Conservation (phyloP, 2,888 invertebrate species). For the Dolomedes plantarius region DNA sequence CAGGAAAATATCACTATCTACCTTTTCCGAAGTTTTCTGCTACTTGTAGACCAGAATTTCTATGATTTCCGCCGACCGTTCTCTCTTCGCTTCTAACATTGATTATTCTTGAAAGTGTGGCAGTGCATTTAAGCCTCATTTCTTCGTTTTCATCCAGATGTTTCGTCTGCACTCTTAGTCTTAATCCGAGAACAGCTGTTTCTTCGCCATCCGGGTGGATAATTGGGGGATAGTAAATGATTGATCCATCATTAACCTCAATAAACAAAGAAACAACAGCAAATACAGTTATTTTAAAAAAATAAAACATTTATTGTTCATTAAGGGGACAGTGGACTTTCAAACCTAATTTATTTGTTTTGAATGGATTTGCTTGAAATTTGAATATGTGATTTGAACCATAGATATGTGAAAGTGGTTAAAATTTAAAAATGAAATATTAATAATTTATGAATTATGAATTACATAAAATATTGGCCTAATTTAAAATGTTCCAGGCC, state of each 20-base stretch:
- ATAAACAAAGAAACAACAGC: neutral
- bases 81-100: slow-evolving; percentile 67
- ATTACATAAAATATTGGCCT: no score
- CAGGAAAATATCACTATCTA: slow-evolving; percentile 7
- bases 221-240: neutral
- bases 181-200: slow-evolving; percentile 29
- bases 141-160: slow-evolving; percentile 66
- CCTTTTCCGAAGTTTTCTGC: slow-evolving; percentile 71
- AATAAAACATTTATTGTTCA: no score
- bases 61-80: slow-evolving; percentile 65
- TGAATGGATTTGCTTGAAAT: no score
- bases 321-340: no score
- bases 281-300: no score
- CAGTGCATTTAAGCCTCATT: slow-evolving; percentile 71
- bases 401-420: no score
- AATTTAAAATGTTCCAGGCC: no score
- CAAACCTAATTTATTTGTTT: no score
- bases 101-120: slow-evolving; percentile 69
- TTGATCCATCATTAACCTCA: neutral
- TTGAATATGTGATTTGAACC: no score
- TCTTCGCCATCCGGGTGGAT: slow-evolving; percentile 10
- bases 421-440: no score
- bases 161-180: slow-evolving; percentile 23
- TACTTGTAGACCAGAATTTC: slow-evolving; percentile 65
- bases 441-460: no score